Evolutionary conservation across 2,888 invertebrate species (phyloP), one percentile per base, ranked within the genome.

Genomic region (Andrena dorsata): DNA sequence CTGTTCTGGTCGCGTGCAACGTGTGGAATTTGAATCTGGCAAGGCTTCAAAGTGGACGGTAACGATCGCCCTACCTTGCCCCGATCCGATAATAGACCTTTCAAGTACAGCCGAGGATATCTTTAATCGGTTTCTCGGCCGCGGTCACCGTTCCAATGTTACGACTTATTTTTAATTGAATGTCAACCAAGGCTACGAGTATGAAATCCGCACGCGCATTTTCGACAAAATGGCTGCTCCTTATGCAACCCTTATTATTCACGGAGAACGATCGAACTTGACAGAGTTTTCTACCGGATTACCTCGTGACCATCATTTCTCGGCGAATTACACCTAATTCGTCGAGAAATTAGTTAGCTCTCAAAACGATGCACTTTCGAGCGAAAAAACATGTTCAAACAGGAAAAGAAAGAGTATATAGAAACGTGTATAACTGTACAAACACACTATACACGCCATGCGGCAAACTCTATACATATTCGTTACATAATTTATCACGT

Each of bases 141-240:
- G 85, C 77, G 89, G 84, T 75, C 85, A 81, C 60, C 20, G 61
- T 79, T 64, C 60, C 51, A 73, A 66, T 28, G 58, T 63, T 35
- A 41, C 66, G 70, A 56, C 23, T 80, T 83, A 85, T 88, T 86
- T 81, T 84, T 79, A 68, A 64, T 73, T 47, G 53, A 63, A 53
- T 76, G 73, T 82, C 78, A 69, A 73, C 28, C 80, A 84, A 85
- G 66, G 75, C 60, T 74, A 61, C 28, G 35, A 30, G 68, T 61
- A 68, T 26, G 60, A 65, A 32, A 81, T 80, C 60, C 66, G 41
- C 51, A 84, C 53, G 56, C 76, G 77, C 75, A 66, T 76, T 74
- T 86, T 87, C 83, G 79, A 91, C 92, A 93, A 93, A 88, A 94
- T 94, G 93, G 93, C 91, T 79, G 89, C 90, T 49, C 88, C 90